These are phyloP conservation scores for Bubo bubo DNA, from an alignment of 2,113 vertebrate species.

Conservation along the genomic window DNA sequence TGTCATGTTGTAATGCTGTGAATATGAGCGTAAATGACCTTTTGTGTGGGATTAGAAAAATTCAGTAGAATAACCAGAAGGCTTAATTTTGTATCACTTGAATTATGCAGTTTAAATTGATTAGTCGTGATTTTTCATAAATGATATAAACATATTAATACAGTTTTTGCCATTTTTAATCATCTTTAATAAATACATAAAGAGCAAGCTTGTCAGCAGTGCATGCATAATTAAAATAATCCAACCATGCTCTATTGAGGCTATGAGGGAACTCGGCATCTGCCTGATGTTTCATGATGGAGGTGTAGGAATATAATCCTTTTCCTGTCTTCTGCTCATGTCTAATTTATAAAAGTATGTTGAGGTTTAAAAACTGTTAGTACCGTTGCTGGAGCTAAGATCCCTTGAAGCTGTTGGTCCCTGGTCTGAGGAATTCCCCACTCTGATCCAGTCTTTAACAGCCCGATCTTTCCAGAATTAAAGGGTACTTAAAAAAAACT, in stretches of 20 bases:
- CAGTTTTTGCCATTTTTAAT: slow-evolving; percentile 5
- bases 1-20: background rate
- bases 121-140: background rate
- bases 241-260: background rate
- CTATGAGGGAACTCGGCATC: background rate
- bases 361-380: background rate
- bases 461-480: background rate
- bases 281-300: background rate
- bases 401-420: background rate
- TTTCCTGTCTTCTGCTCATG: slow-evolving; percentile 10
- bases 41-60: background rate
- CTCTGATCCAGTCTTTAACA: background rate
- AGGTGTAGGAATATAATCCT: slow-evolving; percentile 14
- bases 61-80: background rate
- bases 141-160: background rate
- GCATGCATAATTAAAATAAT: slow-evolving; percentile 26
- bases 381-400: background rate
- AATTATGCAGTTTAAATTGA: background rate
- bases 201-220: slow-evolving; percentile 2
- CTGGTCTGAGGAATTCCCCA: background rate
- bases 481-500: background rate
- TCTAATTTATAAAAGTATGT: slow-evolving; percentile 11
- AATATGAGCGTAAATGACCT: background rate
- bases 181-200: background rate
- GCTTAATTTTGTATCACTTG: background rate